These are phyloP conservation scores for Scophthalmus maximus DNA, from an alignment of 2,113 vertebrate genomes.

Conservation along the genomic window DNA sequence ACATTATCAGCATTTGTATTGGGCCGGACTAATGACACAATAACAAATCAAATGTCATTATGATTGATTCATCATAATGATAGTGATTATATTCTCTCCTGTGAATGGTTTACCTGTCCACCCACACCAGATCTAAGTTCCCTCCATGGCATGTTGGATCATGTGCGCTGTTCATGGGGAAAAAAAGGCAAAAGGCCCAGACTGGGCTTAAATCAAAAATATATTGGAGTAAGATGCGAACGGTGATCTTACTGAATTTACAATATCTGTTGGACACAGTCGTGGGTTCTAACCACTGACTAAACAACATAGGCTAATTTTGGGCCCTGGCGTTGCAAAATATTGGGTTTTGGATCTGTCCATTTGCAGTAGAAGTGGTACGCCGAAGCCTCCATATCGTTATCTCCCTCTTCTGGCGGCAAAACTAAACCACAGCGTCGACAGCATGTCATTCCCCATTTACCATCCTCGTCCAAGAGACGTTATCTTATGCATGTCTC, in stretches of 20 bases:
- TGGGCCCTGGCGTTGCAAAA: slow-evolving; percentile 10
- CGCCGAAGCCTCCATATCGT: slow-evolving; percentile 29
- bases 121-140: neutral
- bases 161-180: neutral
- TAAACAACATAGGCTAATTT: slow-evolving; percentile 5
- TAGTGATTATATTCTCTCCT: neutral
- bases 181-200: neutral
- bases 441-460: slow-evolving; percentile 55
- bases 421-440: slow-evolving; percentile 26
- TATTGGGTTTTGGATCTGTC: slow-evolving; percentile 9
- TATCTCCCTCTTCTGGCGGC: slow-evolving; percentile 27
- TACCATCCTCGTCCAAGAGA: slow-evolving; percentile 33
- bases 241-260: slow-evolving; percentile 1
- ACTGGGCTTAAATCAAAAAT: slow-evolving; percentile 8
- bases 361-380: slow-evolving; percentile 21
- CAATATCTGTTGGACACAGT: neutral
- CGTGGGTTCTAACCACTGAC: neutral
- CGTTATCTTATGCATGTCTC: slow-evolving; percentile 24
- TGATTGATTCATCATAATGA: neutral
- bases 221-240: neutral
- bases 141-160: neutral
- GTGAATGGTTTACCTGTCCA: neutral
- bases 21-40: neutral
- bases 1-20: neutral
- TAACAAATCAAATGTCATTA: neutral